Percentiles rank a stretch among this genome's conserved stretches.
Evolutionary conservation across 2,113 vertebrate species (phyloP).

Genomic region (Irena cyanogastra): DNA sequence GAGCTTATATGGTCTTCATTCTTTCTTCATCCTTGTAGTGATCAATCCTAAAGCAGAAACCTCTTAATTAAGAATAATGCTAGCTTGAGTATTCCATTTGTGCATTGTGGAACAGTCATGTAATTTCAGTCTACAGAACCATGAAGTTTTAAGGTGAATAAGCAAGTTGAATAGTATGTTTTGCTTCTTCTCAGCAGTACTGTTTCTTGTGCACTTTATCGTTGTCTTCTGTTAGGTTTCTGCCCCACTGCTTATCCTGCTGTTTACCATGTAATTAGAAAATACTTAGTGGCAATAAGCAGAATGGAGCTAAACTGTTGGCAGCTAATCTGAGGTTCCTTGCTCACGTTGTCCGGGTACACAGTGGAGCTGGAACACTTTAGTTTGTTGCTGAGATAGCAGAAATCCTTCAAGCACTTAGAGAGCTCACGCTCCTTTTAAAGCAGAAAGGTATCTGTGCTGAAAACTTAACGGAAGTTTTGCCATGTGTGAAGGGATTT

Average conservation of each 20-base stretch:
- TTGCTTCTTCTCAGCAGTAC: not conserved
- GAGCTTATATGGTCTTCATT: not conserved
- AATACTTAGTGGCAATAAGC: not conserved
- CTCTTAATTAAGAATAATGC: not conserved
- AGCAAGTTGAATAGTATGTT: not conserved
- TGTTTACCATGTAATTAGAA: not conserved
- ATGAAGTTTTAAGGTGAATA: not conserved
- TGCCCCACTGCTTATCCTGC: not conserved
- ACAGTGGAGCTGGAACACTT: not conserved
- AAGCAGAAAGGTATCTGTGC: not conserved
- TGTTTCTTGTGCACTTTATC: not conserved
- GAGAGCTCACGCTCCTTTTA: not conserved
- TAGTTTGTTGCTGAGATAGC: not conserved
- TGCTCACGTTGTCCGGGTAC: accelerated
- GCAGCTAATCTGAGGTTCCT: not conserved
- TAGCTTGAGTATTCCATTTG: not conserved
- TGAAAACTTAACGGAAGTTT: not conserved
- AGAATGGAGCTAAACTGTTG: not conserved
- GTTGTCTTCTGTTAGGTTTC: not conserved
- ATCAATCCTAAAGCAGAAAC: not conserved
- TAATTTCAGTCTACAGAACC: not conserved
- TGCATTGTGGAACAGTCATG: not conserved
- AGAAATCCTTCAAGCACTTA: not conserved
- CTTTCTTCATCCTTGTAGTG: not conserved
- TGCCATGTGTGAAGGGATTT: not conserved